Evolutionary conservation across 2,888 invertebrate genomes (phyloP), one percentile per base, ranked within the genome.

Genomic region (Theretra japonica): DNA sequence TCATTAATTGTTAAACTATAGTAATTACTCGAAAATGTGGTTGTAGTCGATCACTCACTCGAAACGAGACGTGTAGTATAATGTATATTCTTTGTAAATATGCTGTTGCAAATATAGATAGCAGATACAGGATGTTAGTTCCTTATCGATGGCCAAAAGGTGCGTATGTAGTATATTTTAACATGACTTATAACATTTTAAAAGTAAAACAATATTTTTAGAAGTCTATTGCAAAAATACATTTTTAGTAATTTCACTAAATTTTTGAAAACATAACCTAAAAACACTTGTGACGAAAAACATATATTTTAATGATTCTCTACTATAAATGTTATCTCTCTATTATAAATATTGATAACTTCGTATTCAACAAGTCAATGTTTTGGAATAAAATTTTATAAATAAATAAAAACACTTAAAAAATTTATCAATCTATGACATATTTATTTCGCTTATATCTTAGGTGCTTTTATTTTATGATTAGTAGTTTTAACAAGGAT

Each of bases 91-190:
- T 48, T 41, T 65, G 65, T 65, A 65, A 65, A 65, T 65, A 60
- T 60, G 48, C 48, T 48, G 23, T 65, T 48, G 65, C 23, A 25
- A 48, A 11, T 48, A 65, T 21, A 48, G 41, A 41, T 65, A 48
- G 65, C 41, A 48, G 65, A 65, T 65, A 48, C 48, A 23, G 65
- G 65, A 65, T 65, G 17, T 65, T 5, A 48, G 23, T 65, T 41
- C 65, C 65, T 65, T 65, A 65, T 65, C 65, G 21, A 65, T 33
- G 48, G 65, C 65, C 65, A 65, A 48, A 65, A 65, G 21, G 33
- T 62, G 33, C 15, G 21, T 62, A 62, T 62, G 62, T 41, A 41
- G 33, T n/a, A 21, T 62, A 62, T n/a, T 62, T 60, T 19, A 25
- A 25, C 23, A 28, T 25, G 17, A 23, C 3, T 58, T 11, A 11